phyloP scores from a whole-genome alignment of 2,113 vertebrate genomes.

The Pterocles burchelli region DNA sequence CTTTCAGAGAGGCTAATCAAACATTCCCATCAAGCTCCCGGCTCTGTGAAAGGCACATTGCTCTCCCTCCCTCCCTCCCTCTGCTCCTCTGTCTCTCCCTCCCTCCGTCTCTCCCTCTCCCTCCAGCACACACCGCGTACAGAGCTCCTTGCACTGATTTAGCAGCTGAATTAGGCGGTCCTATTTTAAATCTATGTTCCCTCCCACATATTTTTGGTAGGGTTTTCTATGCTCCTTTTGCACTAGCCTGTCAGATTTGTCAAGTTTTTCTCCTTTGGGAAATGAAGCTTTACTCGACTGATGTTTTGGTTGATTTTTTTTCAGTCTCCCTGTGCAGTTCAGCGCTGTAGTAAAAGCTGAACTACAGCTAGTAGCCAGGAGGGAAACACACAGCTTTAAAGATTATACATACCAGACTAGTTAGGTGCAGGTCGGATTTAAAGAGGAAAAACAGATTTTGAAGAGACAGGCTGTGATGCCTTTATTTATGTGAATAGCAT shows the following conservation, averaged over 20 bases:
- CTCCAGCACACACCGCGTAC: constrained; percentile 43
- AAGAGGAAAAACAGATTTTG: background rate
- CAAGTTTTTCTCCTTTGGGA: constrained; percentile 29
- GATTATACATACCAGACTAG: background rate
- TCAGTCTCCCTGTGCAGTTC: background rate
- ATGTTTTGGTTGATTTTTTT: background rate
- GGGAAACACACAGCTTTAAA: background rate
- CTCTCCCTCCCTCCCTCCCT: constrained; percentile 40
- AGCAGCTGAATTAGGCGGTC: constrained; percentile 78
- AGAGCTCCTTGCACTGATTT: constrained; percentile 72
- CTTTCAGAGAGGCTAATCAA: constrained; percentile 74
- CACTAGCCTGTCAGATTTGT: constrained; percentile 38
- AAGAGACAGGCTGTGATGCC: background rate
- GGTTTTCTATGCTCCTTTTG: constrained; percentile 71
- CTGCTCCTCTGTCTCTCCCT: constrained; percentile 40
- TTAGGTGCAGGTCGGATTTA: background rate
- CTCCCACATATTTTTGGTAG: constrained; percentile 75
- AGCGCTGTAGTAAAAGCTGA: background rate
- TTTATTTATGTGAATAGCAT: background rate
- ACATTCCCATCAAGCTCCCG: constrained; percentile 76
- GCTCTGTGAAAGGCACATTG: constrained; percentile 76
- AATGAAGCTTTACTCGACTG: background rate
- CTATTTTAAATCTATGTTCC: constrained; percentile 77
- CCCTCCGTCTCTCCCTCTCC: constrained; percentile 46
- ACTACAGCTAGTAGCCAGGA: background rate